These are phyloP conservation scores for Aphis craccivora DNA, from an alignment of 1,140 invertebrate species.

Conservation along the genomic window DNA sequence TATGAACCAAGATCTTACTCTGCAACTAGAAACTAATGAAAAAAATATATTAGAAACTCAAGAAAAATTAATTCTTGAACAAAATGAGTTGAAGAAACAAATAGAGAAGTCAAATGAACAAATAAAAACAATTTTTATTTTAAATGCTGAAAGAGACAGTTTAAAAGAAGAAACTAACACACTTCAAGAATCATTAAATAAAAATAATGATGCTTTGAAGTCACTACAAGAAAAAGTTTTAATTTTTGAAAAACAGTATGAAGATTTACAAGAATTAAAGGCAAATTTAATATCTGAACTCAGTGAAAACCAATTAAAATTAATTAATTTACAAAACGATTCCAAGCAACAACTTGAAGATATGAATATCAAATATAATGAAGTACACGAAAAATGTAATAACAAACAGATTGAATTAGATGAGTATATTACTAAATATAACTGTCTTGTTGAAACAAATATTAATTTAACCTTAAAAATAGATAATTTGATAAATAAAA, in stretches of 20 bases:
- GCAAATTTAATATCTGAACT: conserved; percentile 20
- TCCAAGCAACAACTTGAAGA: background rate
- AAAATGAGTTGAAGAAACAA: background rate
- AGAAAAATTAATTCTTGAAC: conserved; percentile 15
- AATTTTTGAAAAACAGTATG: background rate
- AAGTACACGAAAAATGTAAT: background rate
- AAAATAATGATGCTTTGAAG: background rate
- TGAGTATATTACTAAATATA: background rate
- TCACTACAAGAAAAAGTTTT: background rate
- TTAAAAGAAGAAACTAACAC: background rate
- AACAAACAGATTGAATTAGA: background rate
- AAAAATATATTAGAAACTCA: background rate
- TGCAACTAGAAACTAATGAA: background rate
- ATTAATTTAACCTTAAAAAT: background rate
- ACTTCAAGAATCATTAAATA: background rate
- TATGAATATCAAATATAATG: background rate
- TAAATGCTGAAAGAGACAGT: background rate
- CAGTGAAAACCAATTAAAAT: background rate
- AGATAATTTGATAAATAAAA: conserved; percentile 42
- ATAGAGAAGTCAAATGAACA: conserved; percentile 18
- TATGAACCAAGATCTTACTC: background rate
- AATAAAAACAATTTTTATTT: background rate
- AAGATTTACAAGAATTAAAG: background rate
- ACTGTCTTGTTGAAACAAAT: background rate
- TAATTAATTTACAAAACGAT: background rate